Evolutionary conservation across 2,888 invertebrate species (phyloP).

Genomic region (Odontocerum albicorne): DNA sequence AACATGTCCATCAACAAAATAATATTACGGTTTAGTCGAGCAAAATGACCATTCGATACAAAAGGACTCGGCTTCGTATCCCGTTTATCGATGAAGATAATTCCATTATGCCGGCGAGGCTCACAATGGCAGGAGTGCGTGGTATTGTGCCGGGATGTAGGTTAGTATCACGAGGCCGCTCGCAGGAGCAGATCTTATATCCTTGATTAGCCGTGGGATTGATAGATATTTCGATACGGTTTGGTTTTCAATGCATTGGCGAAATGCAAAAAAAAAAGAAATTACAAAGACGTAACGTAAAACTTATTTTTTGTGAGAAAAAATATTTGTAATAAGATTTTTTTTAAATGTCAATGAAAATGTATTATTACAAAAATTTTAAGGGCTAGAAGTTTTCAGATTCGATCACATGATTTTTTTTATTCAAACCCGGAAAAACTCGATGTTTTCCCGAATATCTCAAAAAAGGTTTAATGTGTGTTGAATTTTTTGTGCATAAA

Average conservation of each 20-base stretch:
- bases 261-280: conserved; percentile 10
- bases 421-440: too few relatives aligned
- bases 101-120: conserved; percentile 27
- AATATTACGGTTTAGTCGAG: conserved; percentile 20
- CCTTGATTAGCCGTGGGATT: conserved; percentile 30
- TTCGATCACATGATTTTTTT: too few relatives aligned
- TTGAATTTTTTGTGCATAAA: too few relatives aligned
- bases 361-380: background rate
- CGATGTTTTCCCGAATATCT: too few relatives aligned
- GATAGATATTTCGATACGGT: conserved; percentile 33
- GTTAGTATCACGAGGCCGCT: conserved; percentile 31
- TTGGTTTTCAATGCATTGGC: conserved; percentile 17
- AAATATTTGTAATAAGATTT: background rate
- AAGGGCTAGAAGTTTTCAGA: too few relatives aligned
- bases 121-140: conserved; percentile 31
- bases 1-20: too few relatives aligned
- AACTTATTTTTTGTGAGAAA: background rate
- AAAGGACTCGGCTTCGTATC: conserved; percentile 28
- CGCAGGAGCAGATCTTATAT: conserved; percentile 9
- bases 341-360: background rate
- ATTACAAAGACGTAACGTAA: background rate
- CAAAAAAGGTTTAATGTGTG: too few relatives aligned
- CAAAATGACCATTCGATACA: conserved; percentile 29
- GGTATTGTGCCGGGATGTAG: conserved; percentile 24
- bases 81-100: conserved; percentile 32